Evolutionary conservation across 2,113 vertebrate genomes (phyloP).

Genomic region (Chamaetylas fuelleborni): DNA sequence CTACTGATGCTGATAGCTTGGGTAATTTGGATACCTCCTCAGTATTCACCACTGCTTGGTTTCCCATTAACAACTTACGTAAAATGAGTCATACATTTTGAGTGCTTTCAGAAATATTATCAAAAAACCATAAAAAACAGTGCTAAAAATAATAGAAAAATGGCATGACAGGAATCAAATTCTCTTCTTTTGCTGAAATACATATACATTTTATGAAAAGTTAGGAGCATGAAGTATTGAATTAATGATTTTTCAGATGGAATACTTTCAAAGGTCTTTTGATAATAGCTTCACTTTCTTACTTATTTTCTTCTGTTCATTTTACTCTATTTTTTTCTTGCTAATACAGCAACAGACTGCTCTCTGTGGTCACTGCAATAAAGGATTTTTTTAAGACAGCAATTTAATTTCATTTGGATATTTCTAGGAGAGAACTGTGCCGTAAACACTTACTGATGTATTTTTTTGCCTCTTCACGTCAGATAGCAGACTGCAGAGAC

Average conservation of each 20-base stretch:
- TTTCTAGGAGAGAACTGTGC: neutral
- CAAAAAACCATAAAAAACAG: neutral
- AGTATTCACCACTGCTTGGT: neutral
- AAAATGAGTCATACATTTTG: neutral
- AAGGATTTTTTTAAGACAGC: neutral
- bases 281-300: neutral
- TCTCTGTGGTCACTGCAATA: neutral
- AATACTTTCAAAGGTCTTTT: neutral
- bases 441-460: neutral
- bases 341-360: neutral
- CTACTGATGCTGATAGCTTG: neutral
- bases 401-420: neutral
- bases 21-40: neutral
- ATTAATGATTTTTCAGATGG: neutral
- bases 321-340: neutral
- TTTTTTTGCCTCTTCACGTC: neutral
- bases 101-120: neutral
- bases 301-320: neutral
- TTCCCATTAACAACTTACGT: neutral
- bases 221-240: neutral
- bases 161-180: neutral
- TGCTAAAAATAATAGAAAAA: neutral
- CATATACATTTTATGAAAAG: neutral
- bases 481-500: neutral
- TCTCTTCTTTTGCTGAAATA: neutral